phyloP scores from a whole-genome alignment of 2,797 vertebrate species.

The Petrocephalus schoutedeni region DNA sequence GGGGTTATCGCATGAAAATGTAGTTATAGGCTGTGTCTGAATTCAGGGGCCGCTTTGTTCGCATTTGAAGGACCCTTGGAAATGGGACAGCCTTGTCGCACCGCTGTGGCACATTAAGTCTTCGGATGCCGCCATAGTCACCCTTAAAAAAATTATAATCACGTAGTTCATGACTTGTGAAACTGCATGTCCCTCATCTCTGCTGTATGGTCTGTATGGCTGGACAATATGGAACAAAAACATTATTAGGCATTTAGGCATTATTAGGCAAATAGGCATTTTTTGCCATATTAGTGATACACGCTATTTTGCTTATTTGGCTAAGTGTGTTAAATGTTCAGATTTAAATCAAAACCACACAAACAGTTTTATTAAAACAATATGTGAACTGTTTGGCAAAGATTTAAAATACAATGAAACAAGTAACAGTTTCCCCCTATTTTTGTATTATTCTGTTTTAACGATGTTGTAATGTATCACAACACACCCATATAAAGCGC shows the following conservation, averaged over 20 bases:
- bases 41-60: background rate
- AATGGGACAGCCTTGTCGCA: background rate
- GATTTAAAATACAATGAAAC: no score
- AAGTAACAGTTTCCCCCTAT: background rate
- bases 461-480: background rate
- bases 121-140: background rate
- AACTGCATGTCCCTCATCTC: background rate
- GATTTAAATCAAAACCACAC: background rate
- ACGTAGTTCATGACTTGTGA: background rate
- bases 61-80: background rate
- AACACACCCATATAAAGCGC: background rate
- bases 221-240: background rate
- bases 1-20: background rate
- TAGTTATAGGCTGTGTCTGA: background rate
- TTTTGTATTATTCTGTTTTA: background rate
- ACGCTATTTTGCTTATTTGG: background rate
- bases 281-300: background rate
- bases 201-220: background rate
- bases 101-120: background rate
- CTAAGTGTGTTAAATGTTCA: background rate
- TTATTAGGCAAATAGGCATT: no score
- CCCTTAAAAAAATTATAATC: background rate
- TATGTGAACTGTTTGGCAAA: background rate
- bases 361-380: background rate
- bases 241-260: no score